Conservation (phyloP, 2,113 vertebrate genomes). For the Eurystomus gularis region DNA sequence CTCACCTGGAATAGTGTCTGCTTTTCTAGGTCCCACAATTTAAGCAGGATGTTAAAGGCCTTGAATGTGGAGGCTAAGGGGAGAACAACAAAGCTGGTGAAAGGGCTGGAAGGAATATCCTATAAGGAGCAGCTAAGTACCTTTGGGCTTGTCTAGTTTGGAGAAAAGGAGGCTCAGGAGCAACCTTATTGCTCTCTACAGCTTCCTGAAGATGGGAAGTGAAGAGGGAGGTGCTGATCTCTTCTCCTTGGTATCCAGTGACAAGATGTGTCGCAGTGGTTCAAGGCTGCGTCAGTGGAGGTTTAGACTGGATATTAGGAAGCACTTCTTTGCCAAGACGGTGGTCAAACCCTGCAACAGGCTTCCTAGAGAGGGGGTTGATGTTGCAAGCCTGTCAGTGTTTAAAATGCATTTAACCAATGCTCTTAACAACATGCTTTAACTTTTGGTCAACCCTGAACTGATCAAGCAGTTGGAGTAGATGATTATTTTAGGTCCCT, state of each 20-base stretch:
- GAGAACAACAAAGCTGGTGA: too few relatives aligned
- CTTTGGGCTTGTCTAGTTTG: not conserved
- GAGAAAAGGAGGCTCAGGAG: not conserved
- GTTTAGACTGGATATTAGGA: not conserved
- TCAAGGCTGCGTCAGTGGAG: not conserved
- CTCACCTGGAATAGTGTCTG: not conserved
- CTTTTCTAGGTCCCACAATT: not conserved
- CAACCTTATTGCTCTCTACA: not conserved
- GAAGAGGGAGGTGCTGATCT: not conserved
- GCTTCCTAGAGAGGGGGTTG: too few relatives aligned
- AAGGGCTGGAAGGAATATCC: not conserved
- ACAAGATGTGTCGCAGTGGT: not conserved
- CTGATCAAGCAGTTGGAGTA: not conserved
- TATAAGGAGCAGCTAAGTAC: not conserved
- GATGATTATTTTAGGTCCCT: not conserved
- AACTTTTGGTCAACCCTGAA: not conserved
- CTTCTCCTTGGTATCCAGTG: not conserved
- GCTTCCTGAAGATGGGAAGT: not conserved
- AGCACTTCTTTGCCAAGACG: too few relatives aligned
- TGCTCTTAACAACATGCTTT: not conserved
- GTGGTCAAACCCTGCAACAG: too few relatives aligned
- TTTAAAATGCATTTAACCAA: not conserved
- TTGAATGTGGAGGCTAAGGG: not conserved
- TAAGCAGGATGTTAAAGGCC: not conserved
- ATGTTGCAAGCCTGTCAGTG: too few relatives aligned